Base-by-base conservation (phyloP, 2,797 vertebrate species). In the Pseudotriccus pelzelni region DNA sequence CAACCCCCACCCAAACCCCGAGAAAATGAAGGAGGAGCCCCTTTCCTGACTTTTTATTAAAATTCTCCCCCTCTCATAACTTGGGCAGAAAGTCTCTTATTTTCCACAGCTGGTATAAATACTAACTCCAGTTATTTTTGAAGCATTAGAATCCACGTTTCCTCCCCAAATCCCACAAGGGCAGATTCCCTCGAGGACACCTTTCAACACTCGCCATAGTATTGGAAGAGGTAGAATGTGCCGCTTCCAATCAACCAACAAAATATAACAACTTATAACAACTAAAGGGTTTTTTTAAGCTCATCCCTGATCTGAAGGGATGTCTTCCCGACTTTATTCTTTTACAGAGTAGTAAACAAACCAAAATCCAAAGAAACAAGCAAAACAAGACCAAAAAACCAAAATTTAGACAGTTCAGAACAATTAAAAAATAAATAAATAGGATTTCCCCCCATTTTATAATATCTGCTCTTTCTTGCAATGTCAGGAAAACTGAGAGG, bases 391-490 rank as follows among this genome's bases (percentile, higher is more conserved):
- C 9, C 24, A 7, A 23, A 60, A 60, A 60, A 60, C 37, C 21
- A 60, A 60, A 59, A 60, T 15, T 11, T 39, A 49, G 77, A 28
- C 16, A 62, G 39, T 27, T 67, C 30, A 53, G 20, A 67, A 27
- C 8, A 25, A 59, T 23, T 73, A 25, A 25, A 37, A 52, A 39
- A 27, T 7, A 59, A 43, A 28, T 50, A 50, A n/a, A 64, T 36
- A 43, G 0, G 0, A 4, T 10, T 14, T 7, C 14, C 21, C 27
- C 30, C 19, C 20, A 7, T 34, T 49, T 60, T 53, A 32, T 32
- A 55, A 39, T 16, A 23, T 17, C 20, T 14, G 10, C 5, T 81
- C 15, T 56, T 49, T 24, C 64, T 37, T 60, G 47, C 41, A 34
- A 23, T 39, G 21, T 22, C 36, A 76, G 36, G 20, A 49, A 81